phyloP scores from a whole-genome alignment of 2,797 vertebrate genomes.

The Dallia pectoralis region DNA sequence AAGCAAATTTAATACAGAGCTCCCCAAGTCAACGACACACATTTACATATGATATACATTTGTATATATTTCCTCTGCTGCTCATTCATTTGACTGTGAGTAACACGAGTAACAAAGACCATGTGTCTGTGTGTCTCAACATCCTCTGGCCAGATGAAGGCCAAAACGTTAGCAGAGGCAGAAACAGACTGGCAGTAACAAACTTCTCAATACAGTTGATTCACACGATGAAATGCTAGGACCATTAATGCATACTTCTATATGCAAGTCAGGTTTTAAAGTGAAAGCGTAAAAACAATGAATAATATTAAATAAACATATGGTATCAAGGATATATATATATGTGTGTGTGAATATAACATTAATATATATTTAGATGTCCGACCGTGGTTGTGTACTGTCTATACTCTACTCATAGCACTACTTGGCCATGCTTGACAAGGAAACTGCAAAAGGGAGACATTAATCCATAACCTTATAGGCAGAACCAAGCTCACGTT shows the following conservation, averaged over 20 bases:
- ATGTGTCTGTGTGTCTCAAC: not conserved
- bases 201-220: slow-evolving; percentile 6
- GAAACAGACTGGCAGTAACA: slow-evolving; percentile 19
- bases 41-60: not conserved
- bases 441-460: not conserved
- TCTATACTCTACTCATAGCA: not conserved
- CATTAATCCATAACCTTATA: not conserved
- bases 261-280: slow-evolving; percentile 19
- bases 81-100: not conserved
- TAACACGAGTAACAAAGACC: slow-evolving; percentile 31
- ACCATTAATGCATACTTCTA: slow-evolving; percentile 7
- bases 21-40: not conserved
- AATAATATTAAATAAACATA: slow-evolving; percentile 39
- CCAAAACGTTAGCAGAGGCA: not conserved
- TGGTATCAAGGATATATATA: slow-evolving; percentile 25
- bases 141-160: not conserved
- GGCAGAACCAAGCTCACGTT: not conserved
- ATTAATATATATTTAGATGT: slow-evolving; percentile 25
- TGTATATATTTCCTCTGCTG: not conserved
- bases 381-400: not conserved
- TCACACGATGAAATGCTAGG: slow-evolving; percentile 29
- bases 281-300: slow-evolving; percentile 31
- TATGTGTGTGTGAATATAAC: not conserved
- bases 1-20: not conserved
- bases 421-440: not conserved